Evolutionary conservation across 2,113 vertebrate species (phyloP), one percentile per base, ranked within the genome.

Genomic region (Cyanistes caeruleus): DNA sequence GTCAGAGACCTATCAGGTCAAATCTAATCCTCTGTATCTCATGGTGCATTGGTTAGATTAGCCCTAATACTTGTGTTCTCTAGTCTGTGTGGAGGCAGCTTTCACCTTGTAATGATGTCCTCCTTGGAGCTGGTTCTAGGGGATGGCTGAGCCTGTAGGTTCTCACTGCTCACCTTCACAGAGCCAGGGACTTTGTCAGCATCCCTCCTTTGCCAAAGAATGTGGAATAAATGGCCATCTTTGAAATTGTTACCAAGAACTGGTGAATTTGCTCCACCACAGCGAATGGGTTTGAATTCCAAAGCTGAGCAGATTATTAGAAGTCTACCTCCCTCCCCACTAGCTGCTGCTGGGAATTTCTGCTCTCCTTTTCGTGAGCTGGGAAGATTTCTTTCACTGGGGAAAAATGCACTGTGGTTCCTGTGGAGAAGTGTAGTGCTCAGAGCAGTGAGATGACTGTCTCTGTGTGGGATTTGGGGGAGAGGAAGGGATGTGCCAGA

Each of bases 381-480:
- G 91, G 76, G 92, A 97, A 93, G 55, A 2, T 28, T 92, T 86
- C 24, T 65, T 96, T 95, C 84, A 86, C 72, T 37, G 72, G 43
- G 79, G 73, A 96, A 96, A 64, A 96, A 92, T 78, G 84, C 14
- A 4, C 51, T 56, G 84, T 89, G 80, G 70, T 89, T 95, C 64
- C 73, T 78, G 83, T 1, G 41, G 67, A 93, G 63, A 28, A 89
- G 25, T 2, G 2, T 33, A 27, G 62, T 5, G 73, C 59, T 93
- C 16, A 18, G 79, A 89, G 84, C 51, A 70, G 46, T 1, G 24
- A 81, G 78, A 58, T 73, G 41, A 41, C 23, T 52, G 19, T 75
- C 46, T 63, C 25, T 35, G 6, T 39, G 30, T 51, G 76, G 73
- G 62, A 51, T 79, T 5, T 63, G 30, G 41, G 37, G 51, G 49